Conservation (phyloP, 2,888 invertebrate species). For the Lampropteryx suffumata region DNA sequence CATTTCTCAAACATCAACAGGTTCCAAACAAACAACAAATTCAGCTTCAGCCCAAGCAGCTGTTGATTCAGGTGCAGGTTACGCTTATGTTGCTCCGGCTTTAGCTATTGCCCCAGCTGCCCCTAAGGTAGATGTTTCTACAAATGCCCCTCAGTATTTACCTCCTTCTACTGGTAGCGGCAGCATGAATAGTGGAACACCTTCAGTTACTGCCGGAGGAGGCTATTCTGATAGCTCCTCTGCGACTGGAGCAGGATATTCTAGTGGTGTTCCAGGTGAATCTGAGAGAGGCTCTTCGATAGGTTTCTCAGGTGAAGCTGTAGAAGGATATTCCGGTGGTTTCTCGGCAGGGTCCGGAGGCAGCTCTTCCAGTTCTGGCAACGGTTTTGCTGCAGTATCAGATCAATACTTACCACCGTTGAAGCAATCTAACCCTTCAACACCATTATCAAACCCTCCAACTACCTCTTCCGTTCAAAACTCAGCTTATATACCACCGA, state of each 20-base stretch:
- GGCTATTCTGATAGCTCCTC: conserved; percentile 4
- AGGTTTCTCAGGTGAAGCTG: conserved; percentile 1
- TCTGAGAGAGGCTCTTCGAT: conserved; percentile 1
- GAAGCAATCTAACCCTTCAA: conserved; percentile 23
- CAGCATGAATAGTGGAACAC: conserved; percentile 4
- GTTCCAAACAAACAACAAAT: not conserved
- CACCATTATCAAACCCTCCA: not conserved
- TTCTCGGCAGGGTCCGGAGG: not conserved
- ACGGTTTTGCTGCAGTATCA: conserved; percentile 6
- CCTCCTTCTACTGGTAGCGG: conserved; percentile 47
- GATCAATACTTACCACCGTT: conserved; percentile 49
- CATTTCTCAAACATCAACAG: conserved; percentile 10
- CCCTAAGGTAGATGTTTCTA: conserved; percentile 45
- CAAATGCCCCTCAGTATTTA: conserved; percentile 66
- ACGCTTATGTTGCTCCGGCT: conserved; percentile 26
- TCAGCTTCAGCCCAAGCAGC: conserved; percentile 14
- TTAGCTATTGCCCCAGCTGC: conserved; percentile 3
- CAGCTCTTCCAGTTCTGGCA: not conserved
- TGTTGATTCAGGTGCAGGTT: conserved; percentile 24
- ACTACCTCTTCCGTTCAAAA: conserved; percentile 2
- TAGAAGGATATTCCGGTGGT: conserved; percentile 3
- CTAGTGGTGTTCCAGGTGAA: conserved; percentile 1
- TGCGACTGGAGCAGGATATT: not conserved
- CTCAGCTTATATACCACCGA: conserved; percentile 15
- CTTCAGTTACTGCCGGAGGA: conserved; percentile 5